These are phyloP conservation scores for Furnarius figulus DNA, from an alignment of 2,113 vertebrate species.

Conservation along the genomic window DNA sequence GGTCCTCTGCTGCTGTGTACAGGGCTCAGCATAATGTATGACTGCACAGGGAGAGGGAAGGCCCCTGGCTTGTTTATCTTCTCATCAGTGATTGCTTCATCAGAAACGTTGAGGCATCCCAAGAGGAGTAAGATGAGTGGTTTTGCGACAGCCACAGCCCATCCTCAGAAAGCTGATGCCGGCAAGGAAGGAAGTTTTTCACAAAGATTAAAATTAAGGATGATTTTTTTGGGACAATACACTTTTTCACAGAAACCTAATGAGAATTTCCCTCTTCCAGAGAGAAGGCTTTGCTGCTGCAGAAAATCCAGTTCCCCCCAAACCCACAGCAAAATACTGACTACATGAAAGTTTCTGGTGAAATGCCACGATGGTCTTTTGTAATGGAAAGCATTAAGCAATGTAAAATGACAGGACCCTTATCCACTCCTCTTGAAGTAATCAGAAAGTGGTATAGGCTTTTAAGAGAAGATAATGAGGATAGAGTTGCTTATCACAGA, in stretches of 20 bases:
- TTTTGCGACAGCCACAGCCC: background rate
- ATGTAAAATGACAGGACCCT: constrained; percentile 6
- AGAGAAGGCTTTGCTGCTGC: background rate
- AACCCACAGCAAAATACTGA: background rate
- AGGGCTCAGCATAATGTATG: background rate
- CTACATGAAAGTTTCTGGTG: background rate
- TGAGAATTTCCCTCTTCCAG: background rate
- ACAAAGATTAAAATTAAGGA: background rate
- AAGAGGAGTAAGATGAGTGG: background rate
- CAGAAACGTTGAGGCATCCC: background rate
- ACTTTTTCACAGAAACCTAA: background rate
- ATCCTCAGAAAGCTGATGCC: background rate
- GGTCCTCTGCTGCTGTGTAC: background rate
- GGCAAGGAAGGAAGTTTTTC: background rate
- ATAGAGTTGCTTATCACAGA: background rate
- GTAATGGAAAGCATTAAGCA: background rate
- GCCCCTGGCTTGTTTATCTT: background rate
- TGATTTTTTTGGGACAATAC: background rate
- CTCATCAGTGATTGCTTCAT: background rate
- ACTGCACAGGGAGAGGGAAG: background rate
- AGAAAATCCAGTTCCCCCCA: background rate
- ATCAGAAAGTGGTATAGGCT: background rate
- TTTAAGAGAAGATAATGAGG: constrained; percentile 26
- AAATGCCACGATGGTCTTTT: background rate
- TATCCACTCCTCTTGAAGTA: background rate